A percentile compares a stretch with the other conserved stretches of the same genome.
Conservation (phyloP, 2,888 invertebrate species). For the Seira sanloemensis region DNA sequence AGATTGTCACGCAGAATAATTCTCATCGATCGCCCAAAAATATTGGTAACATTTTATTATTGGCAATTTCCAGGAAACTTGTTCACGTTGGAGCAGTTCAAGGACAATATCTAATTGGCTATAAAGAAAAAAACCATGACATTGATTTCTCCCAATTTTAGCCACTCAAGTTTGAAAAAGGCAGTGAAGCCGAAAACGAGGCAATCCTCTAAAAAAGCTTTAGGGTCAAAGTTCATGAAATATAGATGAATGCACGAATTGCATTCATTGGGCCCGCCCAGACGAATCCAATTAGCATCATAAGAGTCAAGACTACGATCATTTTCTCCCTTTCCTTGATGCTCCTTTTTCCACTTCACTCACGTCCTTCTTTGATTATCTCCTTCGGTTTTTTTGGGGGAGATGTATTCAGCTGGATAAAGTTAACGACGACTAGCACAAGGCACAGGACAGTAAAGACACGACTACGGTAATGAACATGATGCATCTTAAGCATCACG, state of each 20-base stretch:
- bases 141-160: neutral
- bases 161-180: neutral
- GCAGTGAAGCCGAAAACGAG: neutral
- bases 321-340: neutral
- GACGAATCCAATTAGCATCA: constrained; percentile 14
- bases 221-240: constrained; percentile 9
- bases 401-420: constrained; percentile 8
- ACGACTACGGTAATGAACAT: neutral
- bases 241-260: neutral
- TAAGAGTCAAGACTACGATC: neutral
- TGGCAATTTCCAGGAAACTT: too few species aligned
- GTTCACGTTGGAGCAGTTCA: constrained; percentile 16
- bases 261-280: constrained; percentile 2
- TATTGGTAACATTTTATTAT: neutral
- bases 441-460: neutral
- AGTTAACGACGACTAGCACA: constrained; percentile 1
- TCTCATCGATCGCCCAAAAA: neutral
- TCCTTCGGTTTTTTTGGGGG: too few species aligned
- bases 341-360: constrained; percentile 12
- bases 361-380: constrained; percentile 11
- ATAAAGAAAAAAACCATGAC: neutral
- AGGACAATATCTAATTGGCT: neutral
- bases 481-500: neutral
- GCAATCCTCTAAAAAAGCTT: neutral
- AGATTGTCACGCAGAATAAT: neutral